Evolutionary conservation across 2,888 invertebrate genomes (phyloP).

Genomic region (Xestia sexstrigata): DNA sequence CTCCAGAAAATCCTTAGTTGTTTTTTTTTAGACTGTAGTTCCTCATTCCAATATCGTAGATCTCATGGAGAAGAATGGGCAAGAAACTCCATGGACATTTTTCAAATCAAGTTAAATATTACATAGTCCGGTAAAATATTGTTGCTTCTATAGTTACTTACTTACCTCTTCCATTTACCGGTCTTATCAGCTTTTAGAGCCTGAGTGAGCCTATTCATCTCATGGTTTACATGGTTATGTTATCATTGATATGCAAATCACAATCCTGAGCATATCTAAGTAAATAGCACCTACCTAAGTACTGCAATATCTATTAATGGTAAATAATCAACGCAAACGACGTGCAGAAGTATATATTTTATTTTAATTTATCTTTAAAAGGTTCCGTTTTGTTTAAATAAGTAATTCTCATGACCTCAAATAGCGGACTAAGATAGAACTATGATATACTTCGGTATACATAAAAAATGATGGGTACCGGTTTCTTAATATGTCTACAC

Average conservation of each 20-base stretch:
- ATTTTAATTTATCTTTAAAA: slow-evolving; percentile 30
- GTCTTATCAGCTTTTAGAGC: neutral
- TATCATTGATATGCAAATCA: slow-evolving; percentile 31
- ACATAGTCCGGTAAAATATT: too few relatives aligned
- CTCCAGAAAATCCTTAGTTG: too few relatives aligned
- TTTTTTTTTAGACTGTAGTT: too few relatives aligned
- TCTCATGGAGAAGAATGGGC: too few relatives aligned
- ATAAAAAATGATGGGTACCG: slow-evolving; percentile 59
- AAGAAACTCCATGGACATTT: too few relatives aligned
- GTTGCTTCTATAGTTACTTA: neutral
- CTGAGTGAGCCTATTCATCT: neutral
- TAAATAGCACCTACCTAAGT: slow-evolving; percentile 7
- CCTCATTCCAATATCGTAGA: too few relatives aligned
- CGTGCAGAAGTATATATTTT: slow-evolving; percentile 1
- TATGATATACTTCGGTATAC: slow-evolving; percentile 51
- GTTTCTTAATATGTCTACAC: slow-evolving; percentile 64
- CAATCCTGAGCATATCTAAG: neutral
- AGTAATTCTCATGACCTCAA: slow-evolving; percentile 69
- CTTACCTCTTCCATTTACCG: neutral
- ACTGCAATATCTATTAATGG: slow-evolving; percentile 6
- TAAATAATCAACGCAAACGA: neutral
- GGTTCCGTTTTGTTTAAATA: slow-evolving; percentile 71
- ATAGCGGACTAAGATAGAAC: slow-evolving; percentile 61
- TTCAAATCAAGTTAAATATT: too few relatives aligned
- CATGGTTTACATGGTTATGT: neutral